Percentiles rank a stretch among this genome's conserved stretches.
Evolutionary conservation across 2,113 vertebrate species (phyloP).

Genomic region (Bombycilla garrulus): DNA sequence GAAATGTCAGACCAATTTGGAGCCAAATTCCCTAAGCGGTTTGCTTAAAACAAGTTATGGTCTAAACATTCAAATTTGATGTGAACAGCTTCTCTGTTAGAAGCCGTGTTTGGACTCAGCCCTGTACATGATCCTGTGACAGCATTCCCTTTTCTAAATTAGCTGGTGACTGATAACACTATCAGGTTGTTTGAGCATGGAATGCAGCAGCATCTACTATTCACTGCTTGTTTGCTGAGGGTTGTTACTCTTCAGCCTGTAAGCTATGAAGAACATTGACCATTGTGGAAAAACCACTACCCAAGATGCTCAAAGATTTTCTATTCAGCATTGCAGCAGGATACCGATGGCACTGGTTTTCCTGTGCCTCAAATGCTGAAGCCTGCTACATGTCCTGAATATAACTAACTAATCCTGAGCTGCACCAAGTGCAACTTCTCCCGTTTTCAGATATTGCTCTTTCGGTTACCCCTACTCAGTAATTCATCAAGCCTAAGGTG

Average conservation of each 20-base stretch:
- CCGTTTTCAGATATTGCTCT: background rate
- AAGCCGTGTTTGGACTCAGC: background rate
- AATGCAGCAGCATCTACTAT: accelerated
- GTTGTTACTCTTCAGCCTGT: background rate
- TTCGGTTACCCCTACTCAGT: background rate
- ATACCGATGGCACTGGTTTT: background rate
- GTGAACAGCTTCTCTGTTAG: background rate
- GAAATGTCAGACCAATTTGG: background rate
- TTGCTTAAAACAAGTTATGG: background rate
- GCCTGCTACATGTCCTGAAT: background rate
- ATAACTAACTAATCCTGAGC: background rate
- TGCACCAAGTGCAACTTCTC: background rate
- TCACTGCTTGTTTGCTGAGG: background rate
- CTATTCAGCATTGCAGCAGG: background rate
- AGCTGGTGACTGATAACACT: accelerated
- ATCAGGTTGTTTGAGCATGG: accelerated
- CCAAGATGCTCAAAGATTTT: background rate
- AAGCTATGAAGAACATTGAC: background rate
- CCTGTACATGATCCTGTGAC: accelerated
- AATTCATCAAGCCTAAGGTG: background rate
- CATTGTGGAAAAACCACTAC: background rate
- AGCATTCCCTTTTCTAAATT: background rate
- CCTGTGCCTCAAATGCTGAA: background rate
- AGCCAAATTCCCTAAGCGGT: background rate
- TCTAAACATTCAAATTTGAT: background rate